A percentile compares a stretch with the other conserved stretches of the same genome.
These are phyloP conservation scores for Engystomops pustulosus DNA, from an alignment of 2,113 vertebrate genomes.

Conservation along the genomic window DNA sequence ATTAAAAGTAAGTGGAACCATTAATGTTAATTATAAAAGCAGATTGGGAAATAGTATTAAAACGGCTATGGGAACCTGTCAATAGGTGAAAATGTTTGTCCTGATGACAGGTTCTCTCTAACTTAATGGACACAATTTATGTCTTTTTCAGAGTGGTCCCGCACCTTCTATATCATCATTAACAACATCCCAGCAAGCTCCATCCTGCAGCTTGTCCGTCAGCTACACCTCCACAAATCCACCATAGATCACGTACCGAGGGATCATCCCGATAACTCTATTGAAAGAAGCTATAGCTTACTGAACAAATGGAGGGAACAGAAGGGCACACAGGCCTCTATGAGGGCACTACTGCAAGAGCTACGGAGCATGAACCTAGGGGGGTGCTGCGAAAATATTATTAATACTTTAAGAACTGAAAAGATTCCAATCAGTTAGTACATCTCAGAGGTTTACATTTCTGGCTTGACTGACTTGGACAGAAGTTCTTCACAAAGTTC, in stretches of 20 bases:
- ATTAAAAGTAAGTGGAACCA: no score
- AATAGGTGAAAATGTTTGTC: no score
- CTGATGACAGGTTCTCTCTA: neutral
- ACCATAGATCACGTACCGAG: neutral
- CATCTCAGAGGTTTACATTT: neutral
- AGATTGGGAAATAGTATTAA: no score
- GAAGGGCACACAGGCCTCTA: conserved; percentile 29
- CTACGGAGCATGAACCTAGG: neutral
- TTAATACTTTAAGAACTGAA: neutral
- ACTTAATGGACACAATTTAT: neutral
- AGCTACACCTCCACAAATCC: conserved; percentile 29
- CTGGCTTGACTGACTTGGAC: neutral
- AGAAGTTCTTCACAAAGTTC: no score
- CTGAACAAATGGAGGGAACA: conserved; percentile 36
- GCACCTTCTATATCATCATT: conserved; percentile 8
- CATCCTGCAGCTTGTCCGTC: conserved; percentile 46
- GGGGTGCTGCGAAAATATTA: conserved; percentile 8
- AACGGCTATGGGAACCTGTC: no score
- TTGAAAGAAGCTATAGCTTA: conserved; percentile 59
- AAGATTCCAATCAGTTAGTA: neutral
- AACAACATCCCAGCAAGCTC: rapidly evolving
- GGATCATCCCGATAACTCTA: neutral
- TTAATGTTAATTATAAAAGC: no score
- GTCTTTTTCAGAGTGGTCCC: conserved; percentile 56
- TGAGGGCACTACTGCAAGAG: conserved; percentile 56